phyloP scores from a whole-genome alignment of 2,888 invertebrate genomes.

The Onchidella celtica region DNA sequence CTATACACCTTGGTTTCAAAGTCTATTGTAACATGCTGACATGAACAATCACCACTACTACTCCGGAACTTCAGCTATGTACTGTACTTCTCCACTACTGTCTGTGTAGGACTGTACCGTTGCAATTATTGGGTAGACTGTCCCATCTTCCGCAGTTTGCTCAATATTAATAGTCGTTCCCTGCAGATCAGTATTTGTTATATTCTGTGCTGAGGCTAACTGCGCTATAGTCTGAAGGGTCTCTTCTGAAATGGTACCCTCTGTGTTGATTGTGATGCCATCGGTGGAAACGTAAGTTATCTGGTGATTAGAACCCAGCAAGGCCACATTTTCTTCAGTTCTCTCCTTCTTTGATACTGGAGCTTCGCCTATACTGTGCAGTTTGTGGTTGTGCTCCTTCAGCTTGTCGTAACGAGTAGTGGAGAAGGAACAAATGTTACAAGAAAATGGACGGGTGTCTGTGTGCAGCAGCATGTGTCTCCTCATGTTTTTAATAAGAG shows the following conservation, averaged over 20 bases:
- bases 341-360: conserved; percentile 30
- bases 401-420: conserved; percentile 83
- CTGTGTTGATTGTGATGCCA: conserved; percentile 48
- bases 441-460: conserved; percentile 75
- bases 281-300: conserved; percentile 32
- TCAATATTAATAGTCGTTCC: conserved; percentile 38
- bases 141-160: conserved; percentile 33
- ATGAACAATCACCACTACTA: too few species aligned
- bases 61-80: conserved; percentile 34
- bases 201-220: conserved; percentile 44
- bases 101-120: conserved; percentile 37
- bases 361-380: conserved; percentile 67
- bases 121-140: conserved; percentile 43
- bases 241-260: conserved; percentile 51
- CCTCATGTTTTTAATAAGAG: conserved; percentile 82
- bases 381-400: conserved; percentile 81
- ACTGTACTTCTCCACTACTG: conserved; percentile 37
- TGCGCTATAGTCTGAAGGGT: conserved; percentile 55
- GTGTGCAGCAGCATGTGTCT: conserved; percentile 79
- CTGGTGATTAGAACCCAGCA: conserved; percentile 20
- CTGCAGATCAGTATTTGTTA: conserved; percentile 9
- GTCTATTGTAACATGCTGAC: too few species aligned
- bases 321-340: not conserved
- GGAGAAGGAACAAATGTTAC: conserved; percentile 81
- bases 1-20: too few species aligned